Evolutionary conservation across 1,140 invertebrate genomes (phyloP), one percentile per base, ranked within the genome.

Genomic region (Drosophila kikkawai): DNA sequence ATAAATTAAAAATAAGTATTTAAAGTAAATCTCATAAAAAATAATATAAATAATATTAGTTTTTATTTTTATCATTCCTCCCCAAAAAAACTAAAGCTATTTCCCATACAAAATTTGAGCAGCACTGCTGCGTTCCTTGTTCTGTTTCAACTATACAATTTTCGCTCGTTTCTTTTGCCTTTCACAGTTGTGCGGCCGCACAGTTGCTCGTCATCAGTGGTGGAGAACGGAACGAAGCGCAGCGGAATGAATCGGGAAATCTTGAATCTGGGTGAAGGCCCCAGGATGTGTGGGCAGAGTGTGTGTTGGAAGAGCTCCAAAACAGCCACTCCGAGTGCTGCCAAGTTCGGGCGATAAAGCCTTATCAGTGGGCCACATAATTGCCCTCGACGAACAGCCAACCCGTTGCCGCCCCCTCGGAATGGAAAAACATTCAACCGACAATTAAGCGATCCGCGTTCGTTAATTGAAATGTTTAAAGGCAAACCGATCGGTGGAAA

Each of bases 391-490:
- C 73, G 74, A 79, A 67, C 53, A 12, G 36, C 73, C 75, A 75
- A 73, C 42, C 74, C 55, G 45, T 66, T 81, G 67, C 75, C 70
- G 79, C 70, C 82, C 82, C 79, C 75, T 65, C 63, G 41, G 41
- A 50, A 45, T 41, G 44, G n/a, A 41, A 51, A 51, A 7, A 19
- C 32, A 53, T 3, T 42, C 41, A 32, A 29, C 47, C 32, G 29
- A 67, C 82, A 87, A 86, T 87, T 88, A 83, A 80, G 60, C 67
- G 75, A 68, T 58, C 64, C 70, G 82, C 80, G 83, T 60, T 60
- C 53, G 67, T 84, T 86, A 87, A 87, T 87, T 88, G 80, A 88
- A 88, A 78, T 84, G 85, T 80, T 75, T 73, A 60, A 76, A 53
- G 66, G 70, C 82, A 66, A 78, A 79, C 36, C 51, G 85, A 86